These are phyloP conservation scores for Monodelphis domestica DNA, from an alignment of 2,797 vertebrate genomes.

Conservation along the genomic window DNA sequence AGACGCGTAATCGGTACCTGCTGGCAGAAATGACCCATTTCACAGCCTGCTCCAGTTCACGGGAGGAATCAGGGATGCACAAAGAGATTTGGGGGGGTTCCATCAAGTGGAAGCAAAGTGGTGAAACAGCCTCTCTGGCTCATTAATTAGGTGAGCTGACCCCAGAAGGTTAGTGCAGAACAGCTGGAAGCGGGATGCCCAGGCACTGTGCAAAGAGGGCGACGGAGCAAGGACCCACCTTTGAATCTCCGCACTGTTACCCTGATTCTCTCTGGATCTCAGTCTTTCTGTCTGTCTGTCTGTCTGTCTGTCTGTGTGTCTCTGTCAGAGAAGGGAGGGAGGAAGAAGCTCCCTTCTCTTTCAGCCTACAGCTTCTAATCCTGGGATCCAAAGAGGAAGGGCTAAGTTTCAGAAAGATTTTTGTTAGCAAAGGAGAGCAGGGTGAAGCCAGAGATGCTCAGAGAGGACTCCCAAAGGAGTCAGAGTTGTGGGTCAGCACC, in stretches of 20 bases:
- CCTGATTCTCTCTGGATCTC: not conserved
- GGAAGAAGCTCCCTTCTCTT: not conserved
- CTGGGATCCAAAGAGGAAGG: not conserved
- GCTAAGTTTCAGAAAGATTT: no score
- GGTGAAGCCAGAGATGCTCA: not conserved
- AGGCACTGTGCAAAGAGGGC: no score
- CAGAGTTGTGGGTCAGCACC: not conserved
- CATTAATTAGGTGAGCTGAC: constrained; percentile 76
- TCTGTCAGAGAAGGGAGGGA: not conserved
- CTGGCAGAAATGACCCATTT: constrained; percentile 69
- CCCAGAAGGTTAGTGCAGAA: constrained; percentile 72
- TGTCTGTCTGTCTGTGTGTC: no score
- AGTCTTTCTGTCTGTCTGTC: not conserved
- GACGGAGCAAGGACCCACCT: fast-evolving
- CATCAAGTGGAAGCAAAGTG: constrained; percentile 65
- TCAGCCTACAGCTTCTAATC: not conserved
- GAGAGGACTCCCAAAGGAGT: not conserved
- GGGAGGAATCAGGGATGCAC: constrained; percentile 65
- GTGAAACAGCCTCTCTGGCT: constrained; percentile 68
- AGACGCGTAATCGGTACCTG: constrained; percentile 62
- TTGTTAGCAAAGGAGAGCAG: not conserved
- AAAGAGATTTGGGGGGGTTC: constrained; percentile 68
- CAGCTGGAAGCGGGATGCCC: constrained; percentile 8
- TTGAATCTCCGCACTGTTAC: not conserved
- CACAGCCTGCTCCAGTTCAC: constrained; percentile 55